Base-by-base conservation (phyloP, 2,888 invertebrate species). In the Halictus ligatus region DNA sequence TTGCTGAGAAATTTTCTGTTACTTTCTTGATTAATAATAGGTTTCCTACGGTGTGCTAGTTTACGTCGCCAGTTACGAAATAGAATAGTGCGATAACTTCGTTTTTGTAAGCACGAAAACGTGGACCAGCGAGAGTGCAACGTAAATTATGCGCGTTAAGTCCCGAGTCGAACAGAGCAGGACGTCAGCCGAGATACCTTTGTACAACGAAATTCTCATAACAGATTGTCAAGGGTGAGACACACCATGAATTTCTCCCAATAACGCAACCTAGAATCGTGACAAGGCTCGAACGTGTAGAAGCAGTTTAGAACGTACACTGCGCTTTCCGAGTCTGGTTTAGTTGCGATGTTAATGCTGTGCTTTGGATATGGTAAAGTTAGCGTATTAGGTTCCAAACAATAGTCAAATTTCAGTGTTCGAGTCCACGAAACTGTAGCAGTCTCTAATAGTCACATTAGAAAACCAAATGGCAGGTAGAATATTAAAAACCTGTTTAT, bases 221-320 rank as follows among this genome's bases (percentile, higher is more conserved):
- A n/a, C 54, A 54, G 46, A 82, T 74, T 75, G 75, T 71, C 29
- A 75, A 69, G 25, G 80, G 50, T 69, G 43, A 46, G 21, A 54
- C 18, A 35, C 25, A 43, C 43, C 29, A 73, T 50, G 73, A 81
- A 80, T 60, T 79, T 80, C 71, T 80, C 79, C 18, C 58, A 46
- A 58, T 48, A 72, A 4, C 40, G 60, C 48, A 48, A 48, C 71
- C 54, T 25, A n/a, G 40, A 6, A 40, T 6, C 58, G 10, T 21
- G 79, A 72, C 78, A 46, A 13, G 54, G 21, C 35, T 81, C n/a
- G 77, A 77, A 48, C 43, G 35, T 29, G 15, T n/a, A n/a, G 48
- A 48, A 35, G 35, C 54, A 43, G 74, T 67, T 48, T 43, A 8
- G 18, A 64, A 48, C n/a, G n/a, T 46, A 21, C 7, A 58, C 6